Evolutionary conservation across 2,797 vertebrate species (phyloP).

Genomic region (Lacerta bilineata): DNA sequence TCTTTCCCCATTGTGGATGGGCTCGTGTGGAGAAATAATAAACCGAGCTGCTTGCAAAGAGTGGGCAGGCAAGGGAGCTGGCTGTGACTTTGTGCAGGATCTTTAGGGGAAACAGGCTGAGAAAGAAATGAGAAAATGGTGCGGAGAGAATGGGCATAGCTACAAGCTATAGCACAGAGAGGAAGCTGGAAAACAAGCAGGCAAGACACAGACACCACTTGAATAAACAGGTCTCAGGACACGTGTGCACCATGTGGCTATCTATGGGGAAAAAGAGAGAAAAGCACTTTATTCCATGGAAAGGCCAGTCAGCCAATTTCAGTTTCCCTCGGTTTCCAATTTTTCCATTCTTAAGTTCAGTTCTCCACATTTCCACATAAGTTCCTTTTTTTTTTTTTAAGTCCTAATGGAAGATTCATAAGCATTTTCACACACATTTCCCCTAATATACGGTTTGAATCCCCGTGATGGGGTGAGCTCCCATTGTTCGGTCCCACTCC

Average conservation of each 20-base stretch:
- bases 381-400: too few relatives aligned
- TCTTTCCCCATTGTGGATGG: background rate
- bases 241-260: background rate
- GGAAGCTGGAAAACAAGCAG: background rate
- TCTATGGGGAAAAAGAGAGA: background rate
- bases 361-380: too few relatives aligned
- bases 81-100: slow-evolving; percentile 13
- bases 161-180: background rate
- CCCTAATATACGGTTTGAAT: too few relatives aligned
- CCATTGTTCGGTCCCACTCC: too few relatives aligned
- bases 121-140: background rate
- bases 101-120: background rate
- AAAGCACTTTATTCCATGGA: background rate
- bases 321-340: too few relatives aligned
- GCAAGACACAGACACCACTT: background rate
- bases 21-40: background rate
- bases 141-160: background rate
- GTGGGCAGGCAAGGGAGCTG: background rate
- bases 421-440: too few relatives aligned
- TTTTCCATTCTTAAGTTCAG: too few relatives aligned
- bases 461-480: accelerated
- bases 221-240: background rate
- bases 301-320: too few relatives aligned
- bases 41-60: background rate
- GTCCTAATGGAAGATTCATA: too few relatives aligned